A percentile compares a stretch with the other conserved stretches of the same genome.
phyloP scores from a whole-genome alignment of 2,113 vertebrate genomes.

The Corythornis madagascariensis region DNA sequence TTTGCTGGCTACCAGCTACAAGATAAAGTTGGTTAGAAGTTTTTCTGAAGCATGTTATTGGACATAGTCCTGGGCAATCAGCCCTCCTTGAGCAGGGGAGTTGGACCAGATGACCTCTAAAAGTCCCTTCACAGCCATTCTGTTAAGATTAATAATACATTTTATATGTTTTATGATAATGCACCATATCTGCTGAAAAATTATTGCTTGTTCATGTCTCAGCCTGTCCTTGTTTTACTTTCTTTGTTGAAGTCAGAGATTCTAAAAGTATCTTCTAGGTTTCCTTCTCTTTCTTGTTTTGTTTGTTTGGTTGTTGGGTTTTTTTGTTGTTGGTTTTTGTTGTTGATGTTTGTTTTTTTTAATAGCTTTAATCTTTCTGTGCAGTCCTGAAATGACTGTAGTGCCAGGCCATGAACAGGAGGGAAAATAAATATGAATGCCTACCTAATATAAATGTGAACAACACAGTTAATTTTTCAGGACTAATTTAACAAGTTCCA shows the following conservation, averaged over 20 bases:
- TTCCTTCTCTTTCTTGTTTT: not conserved
- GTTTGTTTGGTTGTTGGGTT: not conserved
- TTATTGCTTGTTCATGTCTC: not conserved
- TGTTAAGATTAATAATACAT: not conserved
- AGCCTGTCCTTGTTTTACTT: not conserved
- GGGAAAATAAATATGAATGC: not conserved
- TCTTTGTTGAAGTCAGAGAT: not conserved
- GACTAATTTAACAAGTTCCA: not conserved
- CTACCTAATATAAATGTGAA: not conserved
- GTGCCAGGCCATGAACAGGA: not conserved
- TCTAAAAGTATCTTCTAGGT: not conserved
- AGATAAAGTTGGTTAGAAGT: not conserved
- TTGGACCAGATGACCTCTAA: not conserved
- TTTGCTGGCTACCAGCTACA: not conserved
- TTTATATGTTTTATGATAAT: not conserved
- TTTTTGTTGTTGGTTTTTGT: not conserved
- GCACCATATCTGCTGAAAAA: not conserved
- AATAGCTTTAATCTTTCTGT: not conserved
- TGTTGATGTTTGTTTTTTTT: not conserved
- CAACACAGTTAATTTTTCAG: not conserved
- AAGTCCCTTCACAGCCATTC: not conserved
- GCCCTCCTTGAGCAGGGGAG: not conserved
- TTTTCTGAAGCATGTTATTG: not conserved
- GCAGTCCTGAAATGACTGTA: not conserved
- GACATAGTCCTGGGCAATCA: accelerated